Base-by-base conservation (phyloP, 2,797 vertebrate species). In the Pyrocephalus nanus region DNA sequence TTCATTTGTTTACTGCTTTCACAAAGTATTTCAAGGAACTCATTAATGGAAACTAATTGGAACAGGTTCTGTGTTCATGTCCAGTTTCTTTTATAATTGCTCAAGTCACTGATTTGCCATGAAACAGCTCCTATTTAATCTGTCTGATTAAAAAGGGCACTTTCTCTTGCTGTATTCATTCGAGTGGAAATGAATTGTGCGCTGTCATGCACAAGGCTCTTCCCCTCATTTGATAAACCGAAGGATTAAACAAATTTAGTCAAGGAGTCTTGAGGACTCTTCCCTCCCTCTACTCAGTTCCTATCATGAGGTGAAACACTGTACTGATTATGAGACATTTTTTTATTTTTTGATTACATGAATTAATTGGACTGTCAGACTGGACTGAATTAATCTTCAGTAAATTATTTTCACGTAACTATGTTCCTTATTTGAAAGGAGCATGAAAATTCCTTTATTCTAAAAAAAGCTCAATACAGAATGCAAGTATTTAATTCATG, bases 21-120 rank as follows among this genome's bases (percentile, higher is more conserved):
- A 95, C 82, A 93, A 74, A 50, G 58, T 84, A 85, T 80, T 95
- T 86, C 72, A 60, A 88, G 93, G 83, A 86, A 40, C 74, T 95
- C 8, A 7, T 82, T 93, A 96, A 82, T 85, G 74, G 54, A 96
- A 97, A 93, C 82, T 97, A 97, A 97, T 97, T 96, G 96, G 90
- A 96, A 93, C 55, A 92, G 86, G 65, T 84, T 93, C 61, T 8
- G 13, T 65, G 60, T 90, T 85, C 86, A 54, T 80, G 96, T 95
- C 72, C 81, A 83, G 82, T 67, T 95, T 74, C 77, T 84, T 90
- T 71, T 76, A 74, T 96, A 96, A 96, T 96, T 96, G 91, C 72
- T 47, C 42, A 90, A 97, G 89, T 95, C 77, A 89, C 64, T 94
- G 67, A 70, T 51, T 78, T 94, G 81, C 90, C 94, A 88, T 95